These are phyloP conservation scores for Xestia c-nigrum DNA, from an alignment of 2,888 invertebrate species.

Conservation along the genomic window DNA sequence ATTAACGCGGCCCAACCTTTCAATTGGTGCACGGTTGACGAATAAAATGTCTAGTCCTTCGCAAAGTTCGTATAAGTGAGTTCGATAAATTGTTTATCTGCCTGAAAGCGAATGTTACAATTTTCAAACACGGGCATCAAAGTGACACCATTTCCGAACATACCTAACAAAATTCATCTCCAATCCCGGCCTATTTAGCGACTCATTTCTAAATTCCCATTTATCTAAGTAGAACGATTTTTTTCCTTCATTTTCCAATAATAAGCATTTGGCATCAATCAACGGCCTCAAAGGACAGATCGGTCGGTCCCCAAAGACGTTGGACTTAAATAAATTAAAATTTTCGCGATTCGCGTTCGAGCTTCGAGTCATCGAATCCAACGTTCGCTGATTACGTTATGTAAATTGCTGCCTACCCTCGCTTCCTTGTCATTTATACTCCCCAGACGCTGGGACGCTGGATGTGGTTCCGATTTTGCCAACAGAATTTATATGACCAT, in stretches of 20 bases:
- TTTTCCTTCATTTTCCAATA: constrained; percentile 62
- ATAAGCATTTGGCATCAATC: constrained; percentile 67
- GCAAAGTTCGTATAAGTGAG: not conserved
- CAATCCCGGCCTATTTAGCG: constrained; percentile 36
- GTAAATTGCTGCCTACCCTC: constrained; percentile 80
- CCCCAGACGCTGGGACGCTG: constrained; percentile 69
- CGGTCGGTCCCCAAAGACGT: constrained; percentile 66
- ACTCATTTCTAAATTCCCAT: constrained; percentile 47
- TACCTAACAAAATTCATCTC: constrained; percentile 33
- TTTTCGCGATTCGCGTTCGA: constrained; percentile 76
- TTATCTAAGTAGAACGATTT: constrained; percentile 52
- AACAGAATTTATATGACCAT: not conserved
- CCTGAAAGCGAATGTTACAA: not conserved
- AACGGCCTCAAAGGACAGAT: constrained; percentile 64
- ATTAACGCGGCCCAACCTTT: too few species aligned
- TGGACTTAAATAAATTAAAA: constrained; percentile 84
- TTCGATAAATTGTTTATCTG: not conserved
- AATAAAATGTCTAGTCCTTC: not conserved
- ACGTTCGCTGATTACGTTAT: constrained; percentile 86
- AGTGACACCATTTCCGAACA: constrained; percentile 29
- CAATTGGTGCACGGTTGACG: too few species aligned
- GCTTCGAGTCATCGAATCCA: constrained; percentile 83
- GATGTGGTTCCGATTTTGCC: constrained; percentile 51
- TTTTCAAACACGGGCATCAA: constrained; percentile 16
- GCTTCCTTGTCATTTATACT: constrained; percentile 81